These are phyloP conservation scores for Xerus rutilus DNA, from an alignment of 2,797 vertebrate genomes.

Conservation along the genomic window DNA sequence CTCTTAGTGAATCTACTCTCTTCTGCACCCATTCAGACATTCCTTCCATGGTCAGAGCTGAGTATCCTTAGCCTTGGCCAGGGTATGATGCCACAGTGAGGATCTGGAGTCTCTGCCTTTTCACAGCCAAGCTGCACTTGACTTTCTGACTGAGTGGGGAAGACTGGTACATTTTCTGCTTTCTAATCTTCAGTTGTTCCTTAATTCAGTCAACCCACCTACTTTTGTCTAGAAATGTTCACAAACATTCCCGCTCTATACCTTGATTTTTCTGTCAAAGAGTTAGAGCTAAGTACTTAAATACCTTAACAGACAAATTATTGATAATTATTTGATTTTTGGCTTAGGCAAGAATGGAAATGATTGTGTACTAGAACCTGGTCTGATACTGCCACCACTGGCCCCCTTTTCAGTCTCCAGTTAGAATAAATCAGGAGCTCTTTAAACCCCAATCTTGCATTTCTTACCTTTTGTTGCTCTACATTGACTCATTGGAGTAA, in stretches of 20 bases:
- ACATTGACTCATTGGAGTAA: slow-evolving; percentile 6
- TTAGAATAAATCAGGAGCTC: background rate
- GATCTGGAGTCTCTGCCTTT: too few species aligned
- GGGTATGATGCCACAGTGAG: background rate
- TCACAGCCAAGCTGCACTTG: background rate
- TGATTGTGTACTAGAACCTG: background rate
- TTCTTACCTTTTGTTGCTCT: background rate
- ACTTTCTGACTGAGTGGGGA: background rate
- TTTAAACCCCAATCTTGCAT: slow-evolving; percentile 21
- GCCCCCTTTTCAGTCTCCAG: background rate
- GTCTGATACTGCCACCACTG: background rate
- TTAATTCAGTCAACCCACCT: background rate
- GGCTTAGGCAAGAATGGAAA: background rate
- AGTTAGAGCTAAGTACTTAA: background rate
- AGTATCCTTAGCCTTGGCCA: background rate
- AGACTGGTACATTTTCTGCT: background rate
- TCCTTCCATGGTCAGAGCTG: background rate
- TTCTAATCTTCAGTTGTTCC: background rate
- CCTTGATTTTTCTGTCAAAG: slow-evolving; percentile 17
- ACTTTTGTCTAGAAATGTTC: background rate
- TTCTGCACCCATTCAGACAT: background rate
- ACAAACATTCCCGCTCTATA: background rate
- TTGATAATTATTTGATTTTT: slow-evolving; percentile 19
- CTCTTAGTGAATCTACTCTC: background rate
- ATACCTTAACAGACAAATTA: background rate